Conservation (phyloP, 2,888 invertebrate genomes). For the Agonum fuliginosum region DNA sequence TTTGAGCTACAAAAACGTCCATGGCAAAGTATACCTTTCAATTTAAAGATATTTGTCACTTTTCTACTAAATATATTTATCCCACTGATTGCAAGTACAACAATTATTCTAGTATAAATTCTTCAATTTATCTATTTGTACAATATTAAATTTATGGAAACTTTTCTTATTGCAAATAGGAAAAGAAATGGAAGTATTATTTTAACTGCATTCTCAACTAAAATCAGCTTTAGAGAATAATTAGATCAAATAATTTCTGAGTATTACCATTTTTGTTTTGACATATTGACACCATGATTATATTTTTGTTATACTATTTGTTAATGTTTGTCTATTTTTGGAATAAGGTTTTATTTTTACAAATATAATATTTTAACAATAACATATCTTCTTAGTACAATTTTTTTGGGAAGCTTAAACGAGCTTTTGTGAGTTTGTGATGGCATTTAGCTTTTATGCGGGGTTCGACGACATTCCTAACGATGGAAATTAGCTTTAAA, state of each 20-base stretch:
- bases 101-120: too few species aligned
- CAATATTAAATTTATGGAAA: background rate
- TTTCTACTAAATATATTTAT: too few species aligned
- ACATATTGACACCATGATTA: background rate
- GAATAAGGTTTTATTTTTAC: conserved; percentile 19
- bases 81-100: too few species aligned
- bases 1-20: too few species aligned
- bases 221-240: background rate
- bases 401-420: too few species aligned
- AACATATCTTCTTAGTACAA: conserved; percentile 21
- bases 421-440: background rate
- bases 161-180: too few species aligned
- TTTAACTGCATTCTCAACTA: conserved; percentile 26
- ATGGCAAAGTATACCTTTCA: too few species aligned
- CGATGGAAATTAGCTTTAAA: background rate
- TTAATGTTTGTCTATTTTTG: conserved; percentile 26
- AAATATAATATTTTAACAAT: conserved; percentile 25
- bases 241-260: conserved; percentile 25
- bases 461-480: background rate
- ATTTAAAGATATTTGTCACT: too few species aligned
- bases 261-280: conserved; percentile 21
- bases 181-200: too few species aligned
- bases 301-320: conserved; percentile 29
- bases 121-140: too few species aligned
- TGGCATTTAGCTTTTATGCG: background rate